phyloP scores from a whole-genome alignment of 2,888 invertebrate species.

The Ferdinandea cuprea region DNA sequence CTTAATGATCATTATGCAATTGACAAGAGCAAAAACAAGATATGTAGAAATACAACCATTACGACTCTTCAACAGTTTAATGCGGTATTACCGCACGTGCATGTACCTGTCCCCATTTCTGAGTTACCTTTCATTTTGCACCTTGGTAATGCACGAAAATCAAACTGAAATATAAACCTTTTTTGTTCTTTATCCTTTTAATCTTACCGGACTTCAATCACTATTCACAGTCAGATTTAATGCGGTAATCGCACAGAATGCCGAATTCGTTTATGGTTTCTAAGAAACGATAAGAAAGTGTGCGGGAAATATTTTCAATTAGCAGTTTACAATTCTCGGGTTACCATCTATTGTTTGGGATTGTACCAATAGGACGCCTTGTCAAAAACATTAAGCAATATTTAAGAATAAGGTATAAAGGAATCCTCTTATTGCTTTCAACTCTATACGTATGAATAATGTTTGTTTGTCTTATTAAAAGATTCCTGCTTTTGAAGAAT shows the following conservation, averaged over 20 bases:
- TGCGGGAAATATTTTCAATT: constrained; percentile 30
- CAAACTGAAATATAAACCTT: too few relatives aligned
- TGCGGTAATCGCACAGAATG: not conserved
- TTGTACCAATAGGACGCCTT: not conserved
- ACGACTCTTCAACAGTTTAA: too few relatives aligned
- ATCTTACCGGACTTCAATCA: constrained; percentile 1
- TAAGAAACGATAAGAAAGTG: constrained; percentile 15
- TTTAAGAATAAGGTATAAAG: not conserved
- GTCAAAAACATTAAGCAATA: not conserved
- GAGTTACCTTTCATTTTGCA: too few relatives aligned
- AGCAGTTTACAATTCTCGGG: constrained; percentile 14
- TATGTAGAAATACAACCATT: too few relatives aligned
- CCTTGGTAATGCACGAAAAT: too few relatives aligned
- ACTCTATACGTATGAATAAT: too few relatives aligned
- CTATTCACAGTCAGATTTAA: constrained; percentile 10
- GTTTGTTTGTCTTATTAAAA: too few relatives aligned
- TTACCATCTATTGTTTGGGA: constrained; percentile 14
- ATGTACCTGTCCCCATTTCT: too few relatives aligned
- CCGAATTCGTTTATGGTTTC: constrained; percentile 21
- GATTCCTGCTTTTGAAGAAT: too few relatives aligned
- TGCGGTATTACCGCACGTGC: too few relatives aligned
- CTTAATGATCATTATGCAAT: too few relatives aligned
- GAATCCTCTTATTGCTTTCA: not conserved
- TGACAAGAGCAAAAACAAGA: too few relatives aligned
- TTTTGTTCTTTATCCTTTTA: constrained; percentile 11